Percentiles rank a stretch among this genome's conserved stretches.
Conservation (phyloP, 2,113 vertebrate genomes). For the human region DNA sequence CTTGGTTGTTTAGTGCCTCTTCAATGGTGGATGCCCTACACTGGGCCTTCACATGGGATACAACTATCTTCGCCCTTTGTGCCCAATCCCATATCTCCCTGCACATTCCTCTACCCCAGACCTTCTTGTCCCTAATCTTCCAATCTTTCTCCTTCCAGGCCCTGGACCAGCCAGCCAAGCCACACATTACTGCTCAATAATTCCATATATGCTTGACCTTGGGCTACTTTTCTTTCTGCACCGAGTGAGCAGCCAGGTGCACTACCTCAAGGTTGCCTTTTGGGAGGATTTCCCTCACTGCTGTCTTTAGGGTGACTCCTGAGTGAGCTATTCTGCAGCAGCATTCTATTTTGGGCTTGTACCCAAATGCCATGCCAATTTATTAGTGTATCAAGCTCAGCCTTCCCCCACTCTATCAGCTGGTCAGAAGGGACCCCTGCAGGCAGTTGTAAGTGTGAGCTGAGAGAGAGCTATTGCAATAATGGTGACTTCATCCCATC, state of each 20-base stretch:
- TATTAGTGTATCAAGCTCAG: neutral
- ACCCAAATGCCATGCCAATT: neutral
- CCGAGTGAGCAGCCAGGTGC: neutral
- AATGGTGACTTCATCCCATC: neutral
- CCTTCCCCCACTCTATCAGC: neutral
- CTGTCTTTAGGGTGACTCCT: neutral
- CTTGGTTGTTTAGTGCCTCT: neutral
- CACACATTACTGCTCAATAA: neutral
- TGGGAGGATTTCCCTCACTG: neutral
- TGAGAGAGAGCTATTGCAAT: neutral
- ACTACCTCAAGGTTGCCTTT: neutral
- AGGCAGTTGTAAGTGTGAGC: neutral
- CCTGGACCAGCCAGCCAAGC: neutral
- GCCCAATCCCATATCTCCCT: neutral
- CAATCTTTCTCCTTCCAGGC: neutral
- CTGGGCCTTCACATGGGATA: neutral
- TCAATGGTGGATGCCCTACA: neutral
- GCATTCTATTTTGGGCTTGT: neutral
- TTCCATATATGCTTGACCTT: neutral
- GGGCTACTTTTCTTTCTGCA: neutral
- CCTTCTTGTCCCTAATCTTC: no score
- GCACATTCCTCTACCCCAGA: neutral
- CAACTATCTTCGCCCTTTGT: neutral
- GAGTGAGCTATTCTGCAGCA: neutral
- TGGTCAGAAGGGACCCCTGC: neutral